Evolutionary conservation across 2,888 invertebrate genomes (phyloP), one percentile per base, ranked within the genome.

Genomic region (Tetramorium bicarinatum): DNA sequence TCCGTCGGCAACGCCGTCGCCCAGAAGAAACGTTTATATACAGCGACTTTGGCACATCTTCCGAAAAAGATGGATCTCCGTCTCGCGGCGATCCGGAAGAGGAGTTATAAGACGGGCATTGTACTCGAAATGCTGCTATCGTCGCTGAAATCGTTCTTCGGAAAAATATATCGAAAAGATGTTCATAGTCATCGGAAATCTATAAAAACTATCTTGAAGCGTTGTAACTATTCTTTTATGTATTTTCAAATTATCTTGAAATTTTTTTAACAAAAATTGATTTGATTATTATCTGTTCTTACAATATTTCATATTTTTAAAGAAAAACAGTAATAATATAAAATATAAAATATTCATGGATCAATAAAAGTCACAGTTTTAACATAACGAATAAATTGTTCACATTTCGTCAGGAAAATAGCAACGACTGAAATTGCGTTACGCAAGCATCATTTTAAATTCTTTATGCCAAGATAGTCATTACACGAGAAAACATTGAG

Each of bases 31-130:
- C 90, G 82, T 87, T 87, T 90, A 91, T 87, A 91, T 91, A 90
- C 90, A 87, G 84, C 74, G 88, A 89, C 87, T 86, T 89, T 91
- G 91, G 91, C 91, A 88, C 71, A 82, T 83, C 79, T 89, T 89
- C 90, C 90, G 72, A 85, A 85, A 87, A 87, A 91, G 88, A 89
- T 86, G 83, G 83, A 84, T 69, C 85, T 86, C 85, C 90, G 88
- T 87, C 84, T 87, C 67, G 81, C 62, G 64, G 54, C 69, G 44
- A 56, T 38, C 67, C 76, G 82, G 29, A 88, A 77, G 61, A 80
- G 25, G 49, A 64, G 4, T 64, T 49, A 25, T 11, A 13, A 76
- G 25, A 34, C 44, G 66, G 8, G 47, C 18, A 79, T 79, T 79
- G 59, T 71, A 49, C 13, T 79, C 59, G 34, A 79, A 79, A 79